Evolutionary conservation across 2,888 invertebrate species (phyloP), one percentile per base, ranked within the genome.

Genomic region (Nomada ferruginata): DNA sequence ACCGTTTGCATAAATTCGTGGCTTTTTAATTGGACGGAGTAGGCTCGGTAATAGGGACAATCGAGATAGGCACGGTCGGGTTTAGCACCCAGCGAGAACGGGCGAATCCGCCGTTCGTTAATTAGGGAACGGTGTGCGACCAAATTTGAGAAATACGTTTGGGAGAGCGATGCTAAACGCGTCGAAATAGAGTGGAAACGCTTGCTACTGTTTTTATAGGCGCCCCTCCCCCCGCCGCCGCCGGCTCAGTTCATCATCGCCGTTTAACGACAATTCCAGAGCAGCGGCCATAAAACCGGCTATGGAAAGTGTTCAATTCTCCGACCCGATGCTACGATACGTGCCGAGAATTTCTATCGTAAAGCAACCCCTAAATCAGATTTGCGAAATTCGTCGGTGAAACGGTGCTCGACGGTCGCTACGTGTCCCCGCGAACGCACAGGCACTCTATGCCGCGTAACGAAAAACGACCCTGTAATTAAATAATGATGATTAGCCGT

Each of bases 401-500:
- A 42, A 60, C 29, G 52, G 36, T 42, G 26, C 23, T 42, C 70
- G 70, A 55, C 18, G 73, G n/a, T n/a, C 10, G 66, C 50, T 64
- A 71, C 70, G 60, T 64, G 74, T 71, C 79, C 72, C 72, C 69
- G 72, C 83, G 83, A 77, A 73, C 68, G 2, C 20, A 3, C 65
- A 57, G 18, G 13, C 84, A 79, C 83, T 79, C 71, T 42, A 15
- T 50, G 55, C 36, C 47, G 61, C 76, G 68, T 53, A 74, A 77
- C 81, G 88, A 91, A 90, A 90, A 91, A 91, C 87, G 76, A 79
- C 86, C 88, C 82, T 82, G 89, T 92, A 91, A 92, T 92, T 92
- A 91, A 92, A 92, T 92, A 92, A 92, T 90, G 91, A 91, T 91
- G 91, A 92, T 92, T 92, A 92, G 91, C 89, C 84, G 85, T 70